Evolutionary conservation across 2,113 vertebrate species (phyloP).

Genomic region (Pagrus major): DNA sequence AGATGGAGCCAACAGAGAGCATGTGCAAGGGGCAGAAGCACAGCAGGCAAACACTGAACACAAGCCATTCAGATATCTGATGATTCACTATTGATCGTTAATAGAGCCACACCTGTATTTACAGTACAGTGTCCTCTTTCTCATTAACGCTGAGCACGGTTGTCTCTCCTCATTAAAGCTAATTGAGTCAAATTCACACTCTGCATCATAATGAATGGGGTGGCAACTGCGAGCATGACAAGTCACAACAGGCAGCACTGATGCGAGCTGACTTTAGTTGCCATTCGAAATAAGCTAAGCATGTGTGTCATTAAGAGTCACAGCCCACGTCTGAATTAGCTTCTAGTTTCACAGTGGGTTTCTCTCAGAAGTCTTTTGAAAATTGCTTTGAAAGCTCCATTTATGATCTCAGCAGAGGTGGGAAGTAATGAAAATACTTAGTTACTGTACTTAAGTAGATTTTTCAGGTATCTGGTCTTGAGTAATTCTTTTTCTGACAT

Average conservation of each 20-base stretch:
- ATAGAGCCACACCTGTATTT: constrained; percentile 40
- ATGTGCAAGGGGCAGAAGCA: constrained; percentile 37
- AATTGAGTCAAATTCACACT: constrained; percentile 21
- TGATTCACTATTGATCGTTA: background rate
- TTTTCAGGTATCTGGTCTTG: too few relatives aligned
- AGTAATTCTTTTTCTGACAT: too few relatives aligned
- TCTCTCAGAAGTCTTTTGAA: constrained; percentile 13
- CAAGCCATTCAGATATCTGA: constrained; percentile 17
- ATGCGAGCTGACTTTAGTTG: constrained; percentile 1
- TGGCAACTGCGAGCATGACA: background rate
- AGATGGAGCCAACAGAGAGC: constrained; percentile 45
- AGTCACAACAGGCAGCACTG: background rate
- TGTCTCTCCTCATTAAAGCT: constrained; percentile 19
- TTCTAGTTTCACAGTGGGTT: background rate
- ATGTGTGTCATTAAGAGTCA: constrained; percentile 14
- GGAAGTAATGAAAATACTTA: too few relatives aligned
- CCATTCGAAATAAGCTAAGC: background rate
- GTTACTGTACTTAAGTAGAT: too few relatives aligned
- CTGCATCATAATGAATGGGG: background rate
- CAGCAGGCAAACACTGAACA: constrained; percentile 19
- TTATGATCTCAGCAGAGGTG: background rate
- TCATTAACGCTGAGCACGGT: constrained; percentile 18
- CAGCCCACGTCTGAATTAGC: background rate
- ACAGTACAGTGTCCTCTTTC: constrained; percentile 18
- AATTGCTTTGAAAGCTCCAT: constrained; percentile 3